A percentile compares a stretch with the other conserved stretches of the same genome.
Conservation (phyloP, 2,888 invertebrate genomes). For the Cryptocephalus moraei region DNA sequence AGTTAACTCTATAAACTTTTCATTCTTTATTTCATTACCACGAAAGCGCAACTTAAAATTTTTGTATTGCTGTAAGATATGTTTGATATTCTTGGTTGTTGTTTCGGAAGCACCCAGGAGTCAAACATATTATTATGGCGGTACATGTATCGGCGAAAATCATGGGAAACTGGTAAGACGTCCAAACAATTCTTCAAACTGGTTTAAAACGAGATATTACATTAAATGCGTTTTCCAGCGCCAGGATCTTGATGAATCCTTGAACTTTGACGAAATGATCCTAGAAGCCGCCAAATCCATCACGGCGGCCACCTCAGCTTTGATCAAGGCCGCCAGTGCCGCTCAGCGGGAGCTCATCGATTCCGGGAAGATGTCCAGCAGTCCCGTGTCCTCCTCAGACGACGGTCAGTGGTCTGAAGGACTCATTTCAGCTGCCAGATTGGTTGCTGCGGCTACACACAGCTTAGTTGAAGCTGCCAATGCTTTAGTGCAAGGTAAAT, state of each 20-base stretch:
- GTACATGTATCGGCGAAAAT: constrained; percentile 18
- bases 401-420: constrained; percentile 99
- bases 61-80: constrained; percentile 81
- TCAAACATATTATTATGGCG: constrained; percentile 98
- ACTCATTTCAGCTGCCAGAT: constrained; percentile 84
- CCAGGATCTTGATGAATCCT: constrained; percentile 81
- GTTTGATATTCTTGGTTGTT: constrained; percentile 99
- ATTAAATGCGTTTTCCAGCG: constrained; percentile 19
- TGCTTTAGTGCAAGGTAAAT: constrained; percentile 75
- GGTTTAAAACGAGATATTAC: background rate
- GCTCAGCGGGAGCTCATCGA: constrained; percentile 94
- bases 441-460: constrained; percentile 96
- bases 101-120: constrained; percentile 84
- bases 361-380: constrained; percentile 72
- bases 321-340: constrained; percentile 93
- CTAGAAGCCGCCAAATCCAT: constrained; percentile 96
- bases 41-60: background rate
- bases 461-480: constrained; percentile 97
- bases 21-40: background rate
- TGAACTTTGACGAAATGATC: constrained; percentile 99
- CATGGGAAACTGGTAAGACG: background rate
- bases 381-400: constrained; percentile 76
- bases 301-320: constrained; percentile 91
- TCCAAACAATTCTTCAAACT: too few relatives aligned
- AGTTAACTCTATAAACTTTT: constrained; percentile 1